These are phyloP conservation scores for Cheilosia urbana DNA, from an alignment of 2,888 invertebrate genomes.

Conservation along the genomic window DNA sequence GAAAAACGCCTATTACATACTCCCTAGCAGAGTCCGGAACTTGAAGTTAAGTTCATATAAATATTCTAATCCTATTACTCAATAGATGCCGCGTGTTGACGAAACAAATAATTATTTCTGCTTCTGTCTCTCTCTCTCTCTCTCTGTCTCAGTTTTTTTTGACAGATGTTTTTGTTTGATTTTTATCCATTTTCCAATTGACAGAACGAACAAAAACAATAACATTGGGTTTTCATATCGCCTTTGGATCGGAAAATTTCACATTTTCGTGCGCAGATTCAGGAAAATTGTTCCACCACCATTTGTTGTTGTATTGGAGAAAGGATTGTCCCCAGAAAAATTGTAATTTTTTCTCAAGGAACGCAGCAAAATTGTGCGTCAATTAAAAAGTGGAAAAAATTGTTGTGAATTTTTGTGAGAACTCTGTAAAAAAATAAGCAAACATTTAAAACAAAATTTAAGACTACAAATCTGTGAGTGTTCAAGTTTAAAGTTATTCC, in stretches of 20 bases:
- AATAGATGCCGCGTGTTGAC: slow-evolving; percentile 14
- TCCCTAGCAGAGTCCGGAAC: no score
- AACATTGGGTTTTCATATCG: slow-evolving; percentile 35
- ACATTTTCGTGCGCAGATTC: slow-evolving; percentile 60
- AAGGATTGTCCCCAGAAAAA: slow-evolving; percentile 27
- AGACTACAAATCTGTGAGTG: no score
- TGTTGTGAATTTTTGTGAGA: neutral
- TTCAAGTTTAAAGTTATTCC: no score
- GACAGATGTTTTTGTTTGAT: slow-evolving; percentile 29
- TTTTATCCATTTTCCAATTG: slow-evolving; percentile 9
- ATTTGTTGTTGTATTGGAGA: slow-evolving; percentile 30
- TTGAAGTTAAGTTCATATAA: no score
- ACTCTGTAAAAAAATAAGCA: neutral
- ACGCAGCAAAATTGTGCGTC: neutral
- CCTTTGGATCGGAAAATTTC: slow-evolving; percentile 22
- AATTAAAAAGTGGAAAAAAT: neutral
- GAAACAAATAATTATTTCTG: neutral
- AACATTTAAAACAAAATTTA: no score
- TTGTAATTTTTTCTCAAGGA: slow-evolving; percentile 27
- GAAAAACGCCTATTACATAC: no score
- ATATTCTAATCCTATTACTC: neutral
- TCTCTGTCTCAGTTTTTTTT: neutral
- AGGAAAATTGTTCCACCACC: slow-evolving; percentile 33
- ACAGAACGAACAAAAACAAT: slow-evolving; percentile 58
- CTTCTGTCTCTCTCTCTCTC: neutral